Percentiles rank a stretch among this genome's conserved stretches.
These are phyloP conservation scores for Trypoxylon attenuatum DNA, from an alignment of 2,888 invertebrate genomes.

Conservation along the genomic window DNA sequence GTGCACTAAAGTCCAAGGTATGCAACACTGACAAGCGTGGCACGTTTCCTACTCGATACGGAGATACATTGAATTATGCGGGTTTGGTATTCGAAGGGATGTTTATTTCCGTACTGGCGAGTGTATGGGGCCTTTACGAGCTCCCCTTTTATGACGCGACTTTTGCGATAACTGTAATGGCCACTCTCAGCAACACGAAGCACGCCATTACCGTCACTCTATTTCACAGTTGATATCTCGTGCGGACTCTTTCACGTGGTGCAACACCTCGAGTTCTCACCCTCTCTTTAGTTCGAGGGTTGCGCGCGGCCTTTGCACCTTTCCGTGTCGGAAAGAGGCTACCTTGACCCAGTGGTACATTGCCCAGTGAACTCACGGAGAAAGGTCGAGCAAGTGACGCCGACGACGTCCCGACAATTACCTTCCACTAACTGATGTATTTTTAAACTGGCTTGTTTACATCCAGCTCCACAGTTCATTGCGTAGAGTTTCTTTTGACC, in stretches of 20 bases:
- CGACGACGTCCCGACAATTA: constrained; percentile 37
- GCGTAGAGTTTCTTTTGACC: too few species aligned
- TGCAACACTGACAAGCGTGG: too few species aligned
- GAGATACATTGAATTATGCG: too few species aligned
- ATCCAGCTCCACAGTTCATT: too few species aligned
- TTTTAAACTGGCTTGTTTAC: not conserved
- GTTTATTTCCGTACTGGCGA: not conserved
- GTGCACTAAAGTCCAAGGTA: too few species aligned
- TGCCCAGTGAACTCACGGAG: constrained; percentile 7
- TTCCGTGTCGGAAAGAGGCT: constrained; percentile 16
- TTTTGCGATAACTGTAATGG: constrained; percentile 66
- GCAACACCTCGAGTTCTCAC: constrained; percentile 10
- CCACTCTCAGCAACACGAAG: constrained; percentile 57
- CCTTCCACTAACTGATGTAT: not conserved
- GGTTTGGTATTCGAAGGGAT: not conserved
- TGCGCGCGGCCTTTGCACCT: constrained; percentile 4
- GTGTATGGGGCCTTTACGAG: constrained; percentile 37
- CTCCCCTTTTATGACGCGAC: constrained; percentile 53
- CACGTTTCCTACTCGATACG: too few species aligned
- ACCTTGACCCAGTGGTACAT: constrained; percentile 55
- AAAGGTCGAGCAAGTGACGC: constrained; percentile 13
- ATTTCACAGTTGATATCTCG: constrained; percentile 59
- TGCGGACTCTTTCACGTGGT: constrained; percentile 26
- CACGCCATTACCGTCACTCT: constrained; percentile 61
- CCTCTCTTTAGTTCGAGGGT: not conserved